Conservation (phyloP, 1,140 invertebrate genomes). For the Tetramorium alpestre region DNA sequence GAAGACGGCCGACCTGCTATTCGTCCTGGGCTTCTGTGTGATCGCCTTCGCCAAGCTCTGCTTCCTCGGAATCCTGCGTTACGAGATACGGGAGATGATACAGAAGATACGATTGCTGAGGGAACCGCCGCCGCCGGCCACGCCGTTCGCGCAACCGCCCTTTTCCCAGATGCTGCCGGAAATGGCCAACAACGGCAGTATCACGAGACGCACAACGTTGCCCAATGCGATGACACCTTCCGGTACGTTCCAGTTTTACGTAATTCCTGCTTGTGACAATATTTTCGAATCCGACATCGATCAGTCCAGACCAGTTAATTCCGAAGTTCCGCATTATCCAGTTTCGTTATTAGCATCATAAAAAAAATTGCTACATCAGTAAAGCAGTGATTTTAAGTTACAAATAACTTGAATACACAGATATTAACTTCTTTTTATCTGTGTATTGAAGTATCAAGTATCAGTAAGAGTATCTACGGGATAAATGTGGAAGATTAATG, state of each 20-base stretch:
- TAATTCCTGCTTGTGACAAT: background rate
- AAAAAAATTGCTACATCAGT: background rate
- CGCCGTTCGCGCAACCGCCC: conserved; percentile 79
- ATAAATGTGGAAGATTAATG: background rate
- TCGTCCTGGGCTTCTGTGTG: conserved; percentile 95
- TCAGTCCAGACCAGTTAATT: background rate
- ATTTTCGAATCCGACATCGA: background rate
- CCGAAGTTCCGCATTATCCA: background rate
- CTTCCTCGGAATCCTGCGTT: conserved; percentile 94
- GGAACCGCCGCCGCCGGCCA: conserved; percentile 80
- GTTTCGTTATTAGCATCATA: background rate
- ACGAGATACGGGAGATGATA: conserved; percentile 95
- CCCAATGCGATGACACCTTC: conserved; percentile 77
- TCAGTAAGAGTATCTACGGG: background rate
- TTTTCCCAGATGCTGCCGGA: conserved; percentile 80
- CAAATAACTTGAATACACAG: background rate
- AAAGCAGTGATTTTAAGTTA: background rate
- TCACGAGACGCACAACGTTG: conserved; percentile 78
- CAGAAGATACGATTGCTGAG: conserved; percentile 92
- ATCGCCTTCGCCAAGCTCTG: conserved; percentile 96
- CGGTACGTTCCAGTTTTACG: conserved; percentile 65
- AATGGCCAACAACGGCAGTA: conserved; percentile 78
- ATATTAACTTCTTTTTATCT: background rate
- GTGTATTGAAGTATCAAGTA: background rate
- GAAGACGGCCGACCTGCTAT: conserved; percentile 92